Evolutionary conservation across 2,797 vertebrate genomes (phyloP), one percentile per base, ranked within the genome.

Genomic region (Glossophaga mutica): DNA sequence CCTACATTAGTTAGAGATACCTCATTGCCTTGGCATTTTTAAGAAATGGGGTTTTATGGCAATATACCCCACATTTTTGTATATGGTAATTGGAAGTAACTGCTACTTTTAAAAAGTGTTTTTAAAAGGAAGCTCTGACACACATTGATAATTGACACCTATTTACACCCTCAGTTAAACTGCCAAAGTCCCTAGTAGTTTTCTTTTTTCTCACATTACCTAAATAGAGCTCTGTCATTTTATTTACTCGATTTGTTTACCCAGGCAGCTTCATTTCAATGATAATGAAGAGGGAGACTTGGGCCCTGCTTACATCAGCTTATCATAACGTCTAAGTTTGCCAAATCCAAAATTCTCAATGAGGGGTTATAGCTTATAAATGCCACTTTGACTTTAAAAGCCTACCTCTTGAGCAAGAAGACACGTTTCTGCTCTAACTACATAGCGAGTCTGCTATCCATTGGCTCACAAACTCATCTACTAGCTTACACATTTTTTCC

Each of bases 101-200:
- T 96, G 81, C 76, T 85, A 26, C 87, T 96, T 94, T 57, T 55
- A n/a, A 68, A 70, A 94, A 91, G 79, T 91, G 79, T 87, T 96
- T 94, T 89, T 91, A 88, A 94, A 65, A 85, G 91, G 97, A 94
- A 78, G 71, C 86, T 81, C 76, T 59, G 83, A 94, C 94, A 93
- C 46, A 44, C 91, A 42, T 70, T 85, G 95, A 67, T 97, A 97
- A 96, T 97, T 97, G 97, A 76, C 76, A 84, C 82, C 48, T 62
- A 95, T 93, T 91, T 86, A 91, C 71, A 79, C 91, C 95, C 96
- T 95, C 95, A 95, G 94, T 98, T 97, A 97, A 93, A 87, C 87
- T 93, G 96, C 91, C 87, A 67, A 94, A 71, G 86, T 87, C 83
- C 73, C 57, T 94, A 59, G 50, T 73, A 95, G 95, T 90, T 87